These are phyloP conservation scores for Tachyglossus aculeatus DNA, from an alignment of 2,797 vertebrate genomes.

Conservation along the genomic window DNA sequence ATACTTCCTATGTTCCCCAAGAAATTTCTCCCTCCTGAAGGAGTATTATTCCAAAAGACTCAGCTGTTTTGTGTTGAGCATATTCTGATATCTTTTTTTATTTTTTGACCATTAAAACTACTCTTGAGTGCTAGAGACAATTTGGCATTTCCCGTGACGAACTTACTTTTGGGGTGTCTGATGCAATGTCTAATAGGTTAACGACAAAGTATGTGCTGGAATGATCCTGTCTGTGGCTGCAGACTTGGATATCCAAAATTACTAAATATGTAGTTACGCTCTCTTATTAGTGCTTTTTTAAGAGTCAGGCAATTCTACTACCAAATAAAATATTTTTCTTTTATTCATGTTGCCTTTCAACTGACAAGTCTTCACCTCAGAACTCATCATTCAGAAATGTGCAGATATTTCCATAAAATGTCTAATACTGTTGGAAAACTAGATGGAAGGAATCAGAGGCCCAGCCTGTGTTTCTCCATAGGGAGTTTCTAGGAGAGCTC, in stretches of 20 bases:
- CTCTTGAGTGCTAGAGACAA: too few relatives aligned
- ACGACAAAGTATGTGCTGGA: not conserved
- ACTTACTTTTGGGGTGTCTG: too few relatives aligned
- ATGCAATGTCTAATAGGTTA: not conserved
- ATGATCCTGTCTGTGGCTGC: not conserved
- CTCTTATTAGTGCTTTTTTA: constrained; percentile 21
- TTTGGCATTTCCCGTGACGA: too few relatives aligned
- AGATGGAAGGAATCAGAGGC: not conserved
- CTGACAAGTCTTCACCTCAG: constrained; percentile 48
- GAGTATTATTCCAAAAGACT: too few relatives aligned
- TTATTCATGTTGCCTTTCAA: constrained; percentile 38
- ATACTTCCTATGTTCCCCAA: too few relatives aligned
- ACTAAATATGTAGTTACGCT: not conserved
- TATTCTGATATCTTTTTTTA: too few relatives aligned
- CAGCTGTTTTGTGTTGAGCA: too few relatives aligned
- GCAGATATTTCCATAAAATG: constrained; percentile 39
- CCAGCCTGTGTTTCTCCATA: not conserved
- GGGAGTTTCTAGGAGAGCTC: not conserved
- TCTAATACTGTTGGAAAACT: constrained; percentile 36
- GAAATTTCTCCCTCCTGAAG: too few relatives aligned
- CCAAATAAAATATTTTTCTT: constrained; percentile 50
- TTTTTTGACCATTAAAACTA: too few relatives aligned
- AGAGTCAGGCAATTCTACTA: constrained; percentile 21
- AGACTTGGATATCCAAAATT: not conserved
- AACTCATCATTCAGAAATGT: constrained; percentile 57